Percentiles rank a stretch among this genome's conserved stretches.
phyloP scores from a whole-genome alignment of 2,888 invertebrate genomes.

The Limnephilus marmoratus region DNA sequence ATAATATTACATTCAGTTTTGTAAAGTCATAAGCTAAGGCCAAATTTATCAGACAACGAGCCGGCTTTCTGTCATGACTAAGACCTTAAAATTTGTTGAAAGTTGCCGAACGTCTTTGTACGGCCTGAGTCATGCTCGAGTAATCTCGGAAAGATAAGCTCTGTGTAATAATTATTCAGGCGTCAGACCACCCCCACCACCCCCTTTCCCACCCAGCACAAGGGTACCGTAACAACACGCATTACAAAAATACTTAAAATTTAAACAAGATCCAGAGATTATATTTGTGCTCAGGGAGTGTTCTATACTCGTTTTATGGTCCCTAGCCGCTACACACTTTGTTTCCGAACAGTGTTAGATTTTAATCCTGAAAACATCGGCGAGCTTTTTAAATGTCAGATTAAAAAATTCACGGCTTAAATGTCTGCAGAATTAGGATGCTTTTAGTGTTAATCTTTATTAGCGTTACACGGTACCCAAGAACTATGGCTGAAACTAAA shows the following conservation, averaged over 20 bases:
- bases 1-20: background rate
- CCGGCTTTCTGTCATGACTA: background rate
- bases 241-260: background rate
- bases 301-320: background rate
- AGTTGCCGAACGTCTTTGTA: background rate
- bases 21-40: background rate
- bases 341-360: background rate
- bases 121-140: slow-evolving; percentile 2
- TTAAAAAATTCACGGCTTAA: background rate
- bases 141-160: background rate
- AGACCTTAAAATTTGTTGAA: slow-evolving; percentile 2
- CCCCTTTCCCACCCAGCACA: background rate
- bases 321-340: background rate
- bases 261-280: background rate
- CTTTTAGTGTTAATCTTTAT: background rate
- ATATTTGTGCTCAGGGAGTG: slow-evolving; percentile 2
- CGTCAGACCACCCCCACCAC: background rate
- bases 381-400: background rate
- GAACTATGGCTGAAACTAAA: background rate
- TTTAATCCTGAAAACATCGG: background rate
- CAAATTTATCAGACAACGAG: slow-evolving; percentile 2
- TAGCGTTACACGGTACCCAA: background rate
- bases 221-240: background rate
- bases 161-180: slow-evolving; percentile 2
- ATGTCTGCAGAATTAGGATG: background rate